Conservation (phyloP, 2,797 vertebrate genomes). For the Melanotaenia maccullochi region DNA sequence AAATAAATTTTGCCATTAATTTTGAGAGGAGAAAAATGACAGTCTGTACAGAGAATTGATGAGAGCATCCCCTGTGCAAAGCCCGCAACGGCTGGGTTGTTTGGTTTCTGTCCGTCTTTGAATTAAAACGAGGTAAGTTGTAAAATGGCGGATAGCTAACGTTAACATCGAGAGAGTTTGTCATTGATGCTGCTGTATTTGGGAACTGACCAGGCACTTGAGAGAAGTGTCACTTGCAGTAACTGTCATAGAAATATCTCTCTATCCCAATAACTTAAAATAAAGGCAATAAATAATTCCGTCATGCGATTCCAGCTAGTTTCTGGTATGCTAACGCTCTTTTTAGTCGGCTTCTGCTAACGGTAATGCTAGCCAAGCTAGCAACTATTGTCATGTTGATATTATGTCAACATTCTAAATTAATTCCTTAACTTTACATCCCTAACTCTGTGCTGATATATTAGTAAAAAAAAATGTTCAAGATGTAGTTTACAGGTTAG, state of each 20-base stretch:
- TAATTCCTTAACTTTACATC: background rate
- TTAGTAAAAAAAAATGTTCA: background rate
- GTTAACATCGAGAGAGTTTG: slow-evolving; percentile 84
- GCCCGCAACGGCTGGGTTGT: slow-evolving; percentile 53
- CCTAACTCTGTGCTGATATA: slow-evolving; percentile 1
- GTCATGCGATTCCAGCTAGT: background rate
- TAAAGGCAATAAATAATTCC: background rate
- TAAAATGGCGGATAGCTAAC: slow-evolving; percentile 90
- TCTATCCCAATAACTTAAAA: background rate
- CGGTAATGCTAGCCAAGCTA: slow-evolving; percentile 31
- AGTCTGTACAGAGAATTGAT: slow-evolving; percentile 39
- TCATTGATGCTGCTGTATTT: slow-evolving; percentile 55
- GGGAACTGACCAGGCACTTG: background rate
- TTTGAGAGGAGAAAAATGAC: slow-evolving; percentile 38
- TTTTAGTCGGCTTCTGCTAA: slow-evolving; percentile 41
- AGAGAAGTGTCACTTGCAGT: background rate
- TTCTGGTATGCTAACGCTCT: slow-evolving; percentile 5
- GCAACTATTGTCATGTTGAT: slow-evolving; percentile 14
- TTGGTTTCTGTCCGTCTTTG: slow-evolving; percentile 61
- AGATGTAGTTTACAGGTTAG: background rate
- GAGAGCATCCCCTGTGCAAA: slow-evolving; percentile 27
- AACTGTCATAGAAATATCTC: background rate
- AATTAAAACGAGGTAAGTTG: slow-evolving; percentile 89
- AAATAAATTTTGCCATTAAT: slow-evolving; percentile 37
- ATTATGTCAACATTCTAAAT: background rate